Evolutionary conservation across 2,888 invertebrate genomes (phyloP), one percentile per base, ranked within the genome.

Genomic region (Automeris io): DNA sequence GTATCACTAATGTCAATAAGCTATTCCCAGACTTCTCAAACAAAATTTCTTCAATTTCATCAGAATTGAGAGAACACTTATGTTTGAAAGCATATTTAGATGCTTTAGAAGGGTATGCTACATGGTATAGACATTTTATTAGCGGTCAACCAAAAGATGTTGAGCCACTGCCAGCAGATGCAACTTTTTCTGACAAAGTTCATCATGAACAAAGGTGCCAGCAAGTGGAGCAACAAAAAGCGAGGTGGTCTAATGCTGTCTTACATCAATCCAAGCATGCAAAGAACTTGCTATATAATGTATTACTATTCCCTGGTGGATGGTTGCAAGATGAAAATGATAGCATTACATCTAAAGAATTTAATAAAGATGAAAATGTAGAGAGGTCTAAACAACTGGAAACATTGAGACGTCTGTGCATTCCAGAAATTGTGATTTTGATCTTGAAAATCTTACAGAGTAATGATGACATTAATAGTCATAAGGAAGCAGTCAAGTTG

Each of bases 81-180:
- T 95, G 97, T 72, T 90, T 95, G 60, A 93, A 94, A 73, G 91
- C 95, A 0, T 98, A 97, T 69, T 82, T 98, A 49, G 92, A 94
- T 59, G 96, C 95, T 2, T 89, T 95, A 43, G 95, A 97, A 72
- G 91, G 93, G 5, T 97, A 96, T 75, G 92, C 92, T 46, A 93
- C 95, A 55, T 98, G 97, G 97, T 94, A 94, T 52, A 90, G 93
- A 48, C 91, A 94, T 60, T 94, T 89, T 51, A 91, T 95, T 62
- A 92, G 94, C 61, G 92, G 91, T 1, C 92, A 92, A 69, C 98
- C 97, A 0, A 88, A 88, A 38, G 90, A 90, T 45, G 90, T 94
- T 0, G 89, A 90, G 25, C 76, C 87, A 8, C 69, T 90, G 19
- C 72, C 87, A 0, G 62, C 88, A 9, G 89, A 88, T 54, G 90